Base-by-base conservation (phyloP, 2,888 invertebrate genomes). In the Hypomecis atomaria region DNA sequence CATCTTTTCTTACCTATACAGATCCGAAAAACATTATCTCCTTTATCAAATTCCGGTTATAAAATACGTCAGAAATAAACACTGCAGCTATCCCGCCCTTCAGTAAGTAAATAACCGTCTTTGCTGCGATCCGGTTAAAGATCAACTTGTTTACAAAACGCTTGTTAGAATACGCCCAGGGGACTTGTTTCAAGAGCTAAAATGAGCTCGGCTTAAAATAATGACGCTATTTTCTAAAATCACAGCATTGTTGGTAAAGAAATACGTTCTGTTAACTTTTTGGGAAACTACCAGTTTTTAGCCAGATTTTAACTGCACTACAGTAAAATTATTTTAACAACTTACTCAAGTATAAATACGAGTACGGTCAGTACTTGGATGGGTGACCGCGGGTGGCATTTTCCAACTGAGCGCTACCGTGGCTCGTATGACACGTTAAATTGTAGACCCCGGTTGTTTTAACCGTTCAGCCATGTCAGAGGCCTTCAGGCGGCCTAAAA, bases 201-300 rank as follows among this genome's bases (percentile, higher is more conserved):
- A 80, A 76, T 76, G 74, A 73, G 71, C 73, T 68, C 59, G 65
- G 72, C 66, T 76, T 76, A 74, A 78, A 79, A 74, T 80, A 76
- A 78, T 75, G 73, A 70, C 68, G 62, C 64, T 66, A 62, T 78
- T 77, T 78, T 75, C 66, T 61, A 73, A 70, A 73, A 74, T 71
- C 67, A 74, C 66, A 54, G 68, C 60, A 55, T 52, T 61, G 70
- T 48, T 60, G 65, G 64, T 71, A 65, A 60, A 13, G 38, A 59
- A 59, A 44, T 36, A 36, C 33, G 42, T 33, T 23, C 23, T n/a
- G 7, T 7, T 33, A 42, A 53, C 5, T 49, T 49, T 49, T 49
- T 8, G 13, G 47, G 4, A 9, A 23, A 33, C 33, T 10, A 40
- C 9, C 10, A 10, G 5, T 40, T 10, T 4, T 40, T 9, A 10